Evolutionary conservation across 2,113 vertebrate species (phyloP).

Genomic region (Corythoichthys intestinalis): DNA sequence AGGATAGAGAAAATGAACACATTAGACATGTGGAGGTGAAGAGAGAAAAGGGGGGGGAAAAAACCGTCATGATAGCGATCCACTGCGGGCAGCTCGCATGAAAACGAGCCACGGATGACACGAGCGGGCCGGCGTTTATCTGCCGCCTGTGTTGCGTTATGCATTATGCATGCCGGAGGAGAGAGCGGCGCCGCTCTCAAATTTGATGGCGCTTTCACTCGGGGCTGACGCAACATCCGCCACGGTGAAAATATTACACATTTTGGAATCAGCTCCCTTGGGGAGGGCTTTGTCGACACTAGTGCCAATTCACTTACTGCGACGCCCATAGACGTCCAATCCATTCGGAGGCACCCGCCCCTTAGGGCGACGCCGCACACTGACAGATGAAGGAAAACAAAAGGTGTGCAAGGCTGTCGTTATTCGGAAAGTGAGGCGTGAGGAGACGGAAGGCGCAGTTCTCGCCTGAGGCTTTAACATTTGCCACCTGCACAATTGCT

Average conservation of each 20-base stretch:
- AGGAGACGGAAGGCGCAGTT: no score
- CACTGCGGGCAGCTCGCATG: slow-evolving; percentile 23
- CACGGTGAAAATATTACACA: slow-evolving; percentile 23
- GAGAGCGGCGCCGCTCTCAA: slow-evolving; percentile 16
- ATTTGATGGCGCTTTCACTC: slow-evolving; percentile 31
- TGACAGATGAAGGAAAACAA: slow-evolving; percentile 12
- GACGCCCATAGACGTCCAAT: slow-evolving; percentile 4
- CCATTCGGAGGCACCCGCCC: slow-evolving; percentile 16
- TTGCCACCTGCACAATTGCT: neutral
- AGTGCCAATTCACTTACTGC: slow-evolving; percentile 2
- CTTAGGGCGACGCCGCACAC: slow-evolving; percentile 8
- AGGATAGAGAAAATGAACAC: slow-evolving; percentile 8
- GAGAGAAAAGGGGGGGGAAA: slow-evolving; percentile 7
- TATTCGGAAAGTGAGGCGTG: no score
- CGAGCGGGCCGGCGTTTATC: slow-evolving; percentile 18
- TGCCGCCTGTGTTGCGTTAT: slow-evolving; percentile 14
- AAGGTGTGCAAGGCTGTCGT: neutral
- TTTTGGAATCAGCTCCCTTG: slow-evolving; percentile 25
- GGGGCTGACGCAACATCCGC: slow-evolving; percentile 27
- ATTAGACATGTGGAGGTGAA: slow-evolving; percentile 16
- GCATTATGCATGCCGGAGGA: slow-evolving; percentile 37
- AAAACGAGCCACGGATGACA: slow-evolving; percentile 15
- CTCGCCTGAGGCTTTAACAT: no score
- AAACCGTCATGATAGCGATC: slow-evolving; percentile 30
- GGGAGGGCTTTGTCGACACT: slow-evolving; percentile 24